Evolutionary conservation across 2,888 invertebrate species (phyloP), one percentile per base, ranked within the genome.

Genomic region (Eueremaeus valkanovi): DNA sequence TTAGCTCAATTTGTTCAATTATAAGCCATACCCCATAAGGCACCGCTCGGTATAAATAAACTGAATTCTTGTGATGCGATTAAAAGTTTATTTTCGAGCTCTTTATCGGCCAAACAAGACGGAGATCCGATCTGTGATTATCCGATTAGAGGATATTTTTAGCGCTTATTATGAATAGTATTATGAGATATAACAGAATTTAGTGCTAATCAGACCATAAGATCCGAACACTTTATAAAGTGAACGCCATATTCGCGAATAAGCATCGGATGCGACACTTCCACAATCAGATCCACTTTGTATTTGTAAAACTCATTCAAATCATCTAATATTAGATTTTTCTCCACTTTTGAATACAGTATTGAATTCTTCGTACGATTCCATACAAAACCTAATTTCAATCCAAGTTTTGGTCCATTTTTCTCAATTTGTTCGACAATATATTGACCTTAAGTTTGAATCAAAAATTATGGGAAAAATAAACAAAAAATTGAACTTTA

Each of bases 221-320:
- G 84, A 80, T 87, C 85, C 18, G 84, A 82, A 75, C 83, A 78
- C 58, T 82, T 76, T 29, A 87, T 81, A 78, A 87, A 85, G 11
- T 79, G 36, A 31, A 81, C 80, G 6, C 86, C 86, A 81, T 83
- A 85, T 75, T 84, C 78, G 40, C 81, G 79, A 16, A 85, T 83
- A 13, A 87, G 83, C 21, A 81, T 80, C 0, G 87, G 87, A 81
- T 87, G 87, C 13, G 86, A 85, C 0, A 87, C 87, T 81, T 87
- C 87, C 8, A 87, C 84, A 72, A 86, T 83, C 13, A 86, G 76
- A 78, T 85, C 85, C 13, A 84, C 82, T 9, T 80, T 73, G 13
- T 51, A 73, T 66, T 51, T n/a, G 49, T 21, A 31, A 55, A 77
- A 29, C 2, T 76, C 66, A 8, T 63, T 16, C 40, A 75, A 61